Evolutionary conservation across 2,888 invertebrate species (phyloP).

Genomic region (Heliconius sara): DNA sequence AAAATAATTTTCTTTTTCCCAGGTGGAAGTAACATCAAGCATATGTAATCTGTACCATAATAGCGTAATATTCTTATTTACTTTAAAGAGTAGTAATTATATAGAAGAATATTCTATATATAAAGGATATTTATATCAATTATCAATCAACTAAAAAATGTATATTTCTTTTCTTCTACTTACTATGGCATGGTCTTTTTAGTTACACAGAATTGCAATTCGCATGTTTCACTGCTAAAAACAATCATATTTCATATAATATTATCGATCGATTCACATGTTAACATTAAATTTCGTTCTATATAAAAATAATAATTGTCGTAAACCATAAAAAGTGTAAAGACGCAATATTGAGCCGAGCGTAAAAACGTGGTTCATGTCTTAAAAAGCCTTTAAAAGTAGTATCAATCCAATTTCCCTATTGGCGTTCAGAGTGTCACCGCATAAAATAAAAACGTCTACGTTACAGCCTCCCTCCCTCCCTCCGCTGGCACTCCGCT

Average conservation of each 20-base stretch:
- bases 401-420: slow-evolving; percentile 83
- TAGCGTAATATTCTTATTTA: too few relatives aligned
- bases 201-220: neutral
- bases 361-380: slow-evolving; percentile 71
- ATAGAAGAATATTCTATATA: too few relatives aligned
- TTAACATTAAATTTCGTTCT: slow-evolving; percentile 33
- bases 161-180: neutral
- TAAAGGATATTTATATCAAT: too few relatives aligned
- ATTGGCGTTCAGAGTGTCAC: slow-evolving; percentile 78
- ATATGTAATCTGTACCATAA: too few relatives aligned
- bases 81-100: too few relatives aligned
- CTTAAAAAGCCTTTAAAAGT: slow-evolving; percentile 79
- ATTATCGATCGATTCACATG: slow-evolving; percentile 28
- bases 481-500: slow-evolving; percentile 41
- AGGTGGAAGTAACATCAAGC: too few relatives aligned
- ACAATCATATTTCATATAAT: slow-evolving; percentile 5
- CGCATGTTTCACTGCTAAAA: slow-evolving; percentile 7
- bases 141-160: too few relatives aligned
- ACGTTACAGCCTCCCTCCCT: slow-evolving; percentile 68
- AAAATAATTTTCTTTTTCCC: too few relatives aligned
- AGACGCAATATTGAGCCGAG: slow-evolving; percentile 73
- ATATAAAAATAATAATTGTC: slow-evolving; percentile 63
- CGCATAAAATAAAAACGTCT: slow-evolving; percentile 81
- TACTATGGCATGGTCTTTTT: neutral
- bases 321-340: slow-evolving; percentile 54